These are phyloP conservation scores for Melinopterus prodromus DNA, from an alignment of 2,888 invertebrate species.

Conservation along the genomic window DNA sequence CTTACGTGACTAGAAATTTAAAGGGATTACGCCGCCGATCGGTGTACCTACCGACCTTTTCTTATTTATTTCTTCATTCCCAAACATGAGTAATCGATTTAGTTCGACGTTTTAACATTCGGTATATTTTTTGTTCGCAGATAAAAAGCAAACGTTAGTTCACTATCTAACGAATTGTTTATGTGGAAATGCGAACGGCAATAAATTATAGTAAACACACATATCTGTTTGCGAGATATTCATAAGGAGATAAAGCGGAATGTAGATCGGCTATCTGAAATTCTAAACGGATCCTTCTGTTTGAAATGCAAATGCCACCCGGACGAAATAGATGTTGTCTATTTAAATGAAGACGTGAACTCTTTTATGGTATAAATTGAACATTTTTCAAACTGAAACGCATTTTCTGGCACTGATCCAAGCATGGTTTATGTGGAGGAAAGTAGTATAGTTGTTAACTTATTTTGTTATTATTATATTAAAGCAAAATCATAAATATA, in stretches of 20 bases:
- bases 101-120: too few species aligned
- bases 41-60: neutral
- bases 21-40: neutral
- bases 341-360: neutral
- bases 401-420: neutral
- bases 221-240: neutral
- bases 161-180: neutral
- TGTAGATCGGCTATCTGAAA: neutral
- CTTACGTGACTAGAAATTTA: conserved; percentile 4
- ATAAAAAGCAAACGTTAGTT: neutral
- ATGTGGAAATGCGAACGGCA: neutral
- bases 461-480: too few species aligned
- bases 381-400: neutral
- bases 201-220: neutral
- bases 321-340: conserved; percentile 4
- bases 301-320: neutral
- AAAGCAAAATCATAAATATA: too few species aligned
- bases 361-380: neutral
- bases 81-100: neutral
- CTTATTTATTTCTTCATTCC: neutral
- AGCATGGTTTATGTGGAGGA: neutral
- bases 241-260: neutral
- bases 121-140: too few species aligned
- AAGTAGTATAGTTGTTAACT: neutral
- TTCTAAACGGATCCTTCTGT: conserved; percentile 4